Evolutionary conservation across 2,888 invertebrate species (phyloP), one percentile per base, ranked within the genome.

Genomic region (Pristionchus japonicus): DNA sequence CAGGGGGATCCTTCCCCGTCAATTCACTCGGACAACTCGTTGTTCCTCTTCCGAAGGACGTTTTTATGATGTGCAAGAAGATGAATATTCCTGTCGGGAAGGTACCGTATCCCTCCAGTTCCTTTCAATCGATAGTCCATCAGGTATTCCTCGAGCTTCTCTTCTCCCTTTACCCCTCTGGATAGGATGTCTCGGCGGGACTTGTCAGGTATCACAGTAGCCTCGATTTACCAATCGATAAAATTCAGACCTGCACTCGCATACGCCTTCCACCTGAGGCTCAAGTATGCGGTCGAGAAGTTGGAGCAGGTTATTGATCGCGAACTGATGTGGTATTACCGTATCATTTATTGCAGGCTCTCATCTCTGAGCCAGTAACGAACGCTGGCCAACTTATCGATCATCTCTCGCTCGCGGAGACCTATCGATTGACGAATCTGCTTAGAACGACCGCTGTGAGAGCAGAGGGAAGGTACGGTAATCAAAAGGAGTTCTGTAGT

Each of bases 301-400:
- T 37, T 86, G 37, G 86, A 86, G 34, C 86, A 86, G 86, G 86
- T 86, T 43, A 4, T n/a, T n/a, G n/a, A n/a, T n/a, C n/a, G n/a
- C n/a, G n/a, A n/a, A n/a, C n/a, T n/a, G n/a, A n/a, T n/a, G n/a
- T n/a, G n/a, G n/a, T n/a, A n/a, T n/a, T n/a, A n/a, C n/a, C n/a
- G n/a, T n/a, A n/a, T n/a, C n/a, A n/a, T n/a, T n/a, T n/a, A n/a
- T n/a, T 86, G 6, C 13, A 86, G 86, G 43, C 70, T 27, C 49
- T 86, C 20, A 67, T 86, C 47, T 86, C 86, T 11, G 70, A 43
- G 49, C 86, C 86, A 37, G 86, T 86, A 20, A 67, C 70, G 31
- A 86, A 52, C 47, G 70, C 86, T 37, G 70, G 47, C 6, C 86
- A 70, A 70, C 34, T 86, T 11, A 67, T 86, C 47, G 70, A 70